Percentiles rank a stretch among this genome's conserved stretches.
Evolutionary conservation across 2,113 vertebrate genomes (phyloP).

Genomic region (Phaetusa simplex): DNA sequence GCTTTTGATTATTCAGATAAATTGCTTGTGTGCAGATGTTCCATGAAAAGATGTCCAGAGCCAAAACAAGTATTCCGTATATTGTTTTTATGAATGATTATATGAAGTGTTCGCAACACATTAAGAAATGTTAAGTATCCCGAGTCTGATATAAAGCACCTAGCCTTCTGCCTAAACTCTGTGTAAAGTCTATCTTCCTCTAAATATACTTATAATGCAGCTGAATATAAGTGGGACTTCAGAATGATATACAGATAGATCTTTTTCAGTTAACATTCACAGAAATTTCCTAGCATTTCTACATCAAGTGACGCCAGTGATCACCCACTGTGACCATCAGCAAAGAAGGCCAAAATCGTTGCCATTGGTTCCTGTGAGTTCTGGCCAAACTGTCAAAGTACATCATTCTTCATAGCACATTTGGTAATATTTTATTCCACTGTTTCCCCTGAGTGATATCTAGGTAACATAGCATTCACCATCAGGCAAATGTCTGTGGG

Average conservation of each 20-base stretch:
- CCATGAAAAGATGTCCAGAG: background rate
- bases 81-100: background rate
- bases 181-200: background rate
- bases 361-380: background rate
- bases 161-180: background rate
- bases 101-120: background rate
- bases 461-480: background rate
- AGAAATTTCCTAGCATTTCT: background rate
- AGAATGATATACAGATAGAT: background rate
- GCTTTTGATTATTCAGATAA: background rate
- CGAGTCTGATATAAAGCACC: background rate
- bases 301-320: background rate
- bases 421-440: background rate
- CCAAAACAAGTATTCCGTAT: background rate
- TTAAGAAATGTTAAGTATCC: background rate
- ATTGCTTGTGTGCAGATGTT: background rate
- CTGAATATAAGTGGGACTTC: background rate
- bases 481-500: background rate
- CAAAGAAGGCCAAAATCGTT: background rate
- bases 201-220: background rate
- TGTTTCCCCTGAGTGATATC: background rate
- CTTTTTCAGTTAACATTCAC: background rate
- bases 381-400: background rate
- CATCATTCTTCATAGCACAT: background rate
- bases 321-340: fast-evolving